Percentiles rank a stretch among this genome's conserved stretches.
Conservation (phyloP, 2,888 invertebrate genomes). For the Nemotelus nigrinus region DNA sequence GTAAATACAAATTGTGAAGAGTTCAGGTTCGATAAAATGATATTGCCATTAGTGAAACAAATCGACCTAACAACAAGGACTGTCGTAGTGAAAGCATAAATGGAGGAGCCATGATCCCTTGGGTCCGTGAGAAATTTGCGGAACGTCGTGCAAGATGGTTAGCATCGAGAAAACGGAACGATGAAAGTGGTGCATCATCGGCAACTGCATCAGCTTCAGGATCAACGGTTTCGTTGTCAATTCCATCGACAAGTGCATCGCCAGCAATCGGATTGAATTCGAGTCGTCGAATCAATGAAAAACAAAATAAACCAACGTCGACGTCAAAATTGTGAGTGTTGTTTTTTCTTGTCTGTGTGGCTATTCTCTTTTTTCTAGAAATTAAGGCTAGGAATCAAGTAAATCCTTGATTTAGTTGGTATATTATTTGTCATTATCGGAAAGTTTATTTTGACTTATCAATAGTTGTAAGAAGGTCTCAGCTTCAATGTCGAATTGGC, state of each 20-base stretch:
- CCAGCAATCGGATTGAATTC: slow-evolving; percentile 27
- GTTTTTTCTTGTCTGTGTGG: not conserved
- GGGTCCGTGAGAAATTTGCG: slow-evolving; percentile 64
- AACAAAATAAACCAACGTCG: slow-evolving; percentile 45
- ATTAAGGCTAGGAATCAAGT: no score
- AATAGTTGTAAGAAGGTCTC: no score
- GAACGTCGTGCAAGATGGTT: slow-evolving; percentile 63
- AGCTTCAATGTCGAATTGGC: no score
- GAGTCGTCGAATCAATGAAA: slow-evolving; percentile 45
- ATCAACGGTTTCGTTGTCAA: slow-evolving; percentile 16
- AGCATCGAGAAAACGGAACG: slow-evolving; percentile 58
- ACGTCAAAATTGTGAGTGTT: slow-evolving; percentile 57
- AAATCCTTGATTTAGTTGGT: no score
- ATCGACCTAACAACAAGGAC: slow-evolving; percentile 25
- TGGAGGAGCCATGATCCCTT: slow-evolving; percentile 60
- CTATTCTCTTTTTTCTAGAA: no score
- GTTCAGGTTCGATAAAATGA: not conserved
- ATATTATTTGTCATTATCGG: no score
- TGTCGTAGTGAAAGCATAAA: not conserved
- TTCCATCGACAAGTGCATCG: slow-evolving; percentile 33
- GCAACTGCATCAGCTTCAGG: slow-evolving; percentile 7
- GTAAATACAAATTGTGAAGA: slow-evolving; percentile 11
- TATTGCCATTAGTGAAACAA: not conserved
- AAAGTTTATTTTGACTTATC: no score
- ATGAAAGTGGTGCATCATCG: slow-evolving; percentile 48